A percentile compares a stretch with the other conserved stretches of the same genome.
phyloP scores from a whole-genome alignment of 2,113 vertebrate species.

The Lichenostomus cassidix region DNA sequence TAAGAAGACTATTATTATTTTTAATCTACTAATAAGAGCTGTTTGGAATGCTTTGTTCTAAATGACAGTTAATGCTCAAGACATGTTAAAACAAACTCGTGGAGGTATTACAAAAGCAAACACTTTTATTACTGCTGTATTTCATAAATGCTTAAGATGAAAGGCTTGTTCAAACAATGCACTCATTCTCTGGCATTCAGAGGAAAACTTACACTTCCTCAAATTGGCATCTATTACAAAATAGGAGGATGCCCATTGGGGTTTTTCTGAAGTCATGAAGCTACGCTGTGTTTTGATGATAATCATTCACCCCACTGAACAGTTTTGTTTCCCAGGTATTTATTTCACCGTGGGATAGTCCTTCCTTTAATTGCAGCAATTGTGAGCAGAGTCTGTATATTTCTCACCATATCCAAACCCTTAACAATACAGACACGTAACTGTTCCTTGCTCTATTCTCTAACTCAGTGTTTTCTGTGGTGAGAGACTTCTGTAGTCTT shows the following conservation, averaged over 20 bases:
- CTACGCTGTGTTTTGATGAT: slow-evolving; percentile 4
- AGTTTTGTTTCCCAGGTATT: slow-evolving; percentile 22
- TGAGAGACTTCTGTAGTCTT: neutral
- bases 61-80: slow-evolving; percentile 33
- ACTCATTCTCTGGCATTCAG: slow-evolving; percentile 17
- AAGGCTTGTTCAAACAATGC: slow-evolving; percentile 37
- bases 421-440: neutral
- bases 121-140: neutral
- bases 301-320: neutral
- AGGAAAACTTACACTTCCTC: slow-evolving; percentile 28
- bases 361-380: slow-evolving; percentile 2
- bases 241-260: slow-evolving; percentile 19
- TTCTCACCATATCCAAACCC: neutral
- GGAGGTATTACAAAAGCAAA: slow-evolving; percentile 38
- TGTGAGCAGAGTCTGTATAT: neutral
- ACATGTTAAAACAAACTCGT: slow-evolving; percentile 22
- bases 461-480: neutral
- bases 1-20: neutral
- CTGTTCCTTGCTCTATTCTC: neutral
- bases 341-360: neutral
- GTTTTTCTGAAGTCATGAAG: slow-evolving; percentile 17
- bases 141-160: slow-evolving; percentile 19
- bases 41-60: slow-evolving; percentile 20
- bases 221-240: slow-evolving; percentile 2
- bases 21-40: neutral